Base-by-base conservation (phyloP, 2,797 vertebrate species). In the Sternotherus odoratus region DNA sequence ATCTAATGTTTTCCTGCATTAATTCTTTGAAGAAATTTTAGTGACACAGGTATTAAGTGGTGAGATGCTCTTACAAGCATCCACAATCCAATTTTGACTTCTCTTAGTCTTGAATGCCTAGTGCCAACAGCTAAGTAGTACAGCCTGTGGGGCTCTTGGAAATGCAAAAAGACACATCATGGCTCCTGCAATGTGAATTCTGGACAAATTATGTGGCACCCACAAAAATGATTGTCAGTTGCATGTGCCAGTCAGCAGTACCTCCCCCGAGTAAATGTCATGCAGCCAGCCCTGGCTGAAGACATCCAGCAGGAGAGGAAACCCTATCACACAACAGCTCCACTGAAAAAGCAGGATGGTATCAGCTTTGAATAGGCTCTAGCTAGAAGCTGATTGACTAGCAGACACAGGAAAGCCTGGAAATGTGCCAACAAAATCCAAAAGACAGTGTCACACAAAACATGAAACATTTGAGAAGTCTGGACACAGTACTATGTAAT, bases 401-500 rank as follows among this genome's bases (percentile, higher is more conserved):
- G 39, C 78, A 93, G 87, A 75, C 48, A 77, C 46, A n/a, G 26
- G 94, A 17, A 4, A 66, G 72, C 63, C 53, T 16, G 53, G 6
- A 28, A 5, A 2, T 48, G 82, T 28, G 50, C 12, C 86, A 66
- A 0, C 1, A 86, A 81, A 48, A 15, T 60, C 78, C 89, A 2
- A n/a, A n/a, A 86, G 79, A 86, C n/a, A 39, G 19, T 39, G 66
- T 69, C 66, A 69, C 17, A 36, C n/a, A 36, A 66, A 66, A 66
- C 19, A 9, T 66, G 43, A 5, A 75, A 75, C 43, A 17, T 48
- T 75, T 48, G 26, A 75, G 46, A 75, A 72, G 63, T 49, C 17
- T 74, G 85, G 74, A 89, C 69, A 75, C 12, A 75, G 21, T 39
- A 46, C 46, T 85, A 50, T 83, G 13, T 77, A 60, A 82, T 16